Conservation (phyloP, 2,113 vertebrate species). For the Chinchilla lanigera region DNA sequence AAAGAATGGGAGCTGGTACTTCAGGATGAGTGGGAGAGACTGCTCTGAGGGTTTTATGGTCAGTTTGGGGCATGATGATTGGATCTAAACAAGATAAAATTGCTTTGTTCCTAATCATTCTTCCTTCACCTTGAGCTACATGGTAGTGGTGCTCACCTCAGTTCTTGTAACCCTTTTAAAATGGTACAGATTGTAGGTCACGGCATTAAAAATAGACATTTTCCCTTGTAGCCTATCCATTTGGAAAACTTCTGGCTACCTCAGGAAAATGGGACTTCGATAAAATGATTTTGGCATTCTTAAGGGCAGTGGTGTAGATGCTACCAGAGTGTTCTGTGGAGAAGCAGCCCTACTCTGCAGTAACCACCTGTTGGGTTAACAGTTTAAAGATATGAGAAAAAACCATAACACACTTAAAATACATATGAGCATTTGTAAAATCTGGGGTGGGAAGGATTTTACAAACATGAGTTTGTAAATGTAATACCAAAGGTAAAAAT, state of each 20-base stretch:
- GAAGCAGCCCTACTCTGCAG: constrained; percentile 29
- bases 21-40: background rate
- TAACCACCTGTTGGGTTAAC: background rate
- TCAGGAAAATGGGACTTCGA: background rate
- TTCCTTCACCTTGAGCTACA: background rate
- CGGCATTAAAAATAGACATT: background rate
- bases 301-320: background rate
- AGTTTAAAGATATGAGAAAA: background rate
- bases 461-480: constrained; percentile 26
- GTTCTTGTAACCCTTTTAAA: background rate
- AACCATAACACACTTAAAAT: background rate
- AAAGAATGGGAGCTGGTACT: accelerated
- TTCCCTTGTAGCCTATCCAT: background rate
- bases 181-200: constrained; percentile 4
- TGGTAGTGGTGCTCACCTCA: background rate
- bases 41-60: background rate
- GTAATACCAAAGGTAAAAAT: constrained; percentile 6
- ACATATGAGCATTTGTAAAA: constrained; percentile 27
- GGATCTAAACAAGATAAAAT: background rate
- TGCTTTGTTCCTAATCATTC: background rate
- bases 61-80: background rate
- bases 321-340: background rate
- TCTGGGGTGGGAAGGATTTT: background rate
- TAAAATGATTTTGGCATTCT: background rate
- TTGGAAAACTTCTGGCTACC: constrained; percentile 30